Percentiles rank a stretch among this genome's conserved stretches.
Evolutionary conservation across 30 jellyfish, hydroid and myxozoan genomes (phyloP).

Genomic region (Clytia hemisphaerica): DNA sequence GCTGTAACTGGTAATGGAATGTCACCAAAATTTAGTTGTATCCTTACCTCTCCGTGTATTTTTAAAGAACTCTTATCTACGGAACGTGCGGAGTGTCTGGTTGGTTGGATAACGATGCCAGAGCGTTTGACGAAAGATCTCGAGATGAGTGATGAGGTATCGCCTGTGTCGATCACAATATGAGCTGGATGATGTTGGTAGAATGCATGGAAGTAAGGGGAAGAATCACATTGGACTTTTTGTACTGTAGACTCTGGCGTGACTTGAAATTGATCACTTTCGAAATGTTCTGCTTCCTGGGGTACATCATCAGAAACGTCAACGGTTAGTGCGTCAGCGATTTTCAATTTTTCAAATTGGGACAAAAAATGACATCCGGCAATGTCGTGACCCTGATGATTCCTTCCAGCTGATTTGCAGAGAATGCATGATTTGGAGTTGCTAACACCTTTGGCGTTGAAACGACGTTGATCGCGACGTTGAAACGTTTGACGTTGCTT

Average conservation of each 20-base stretch:
- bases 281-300: not conserved
- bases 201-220: no score
- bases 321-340: not conserved
- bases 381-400: not conserved
- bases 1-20: no score
- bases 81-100: no score
- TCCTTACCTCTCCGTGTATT: no score
- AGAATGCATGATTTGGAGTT: not conserved
- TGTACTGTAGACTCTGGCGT: not conserved
- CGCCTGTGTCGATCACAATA: no score
- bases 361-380: not conserved
- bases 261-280: not conserved
- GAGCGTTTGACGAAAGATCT: not conserved
- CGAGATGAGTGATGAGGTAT: no score
- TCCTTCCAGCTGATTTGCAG: not conserved
- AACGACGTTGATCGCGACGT: not conserved
- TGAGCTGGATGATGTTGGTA: no score
- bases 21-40: no score
- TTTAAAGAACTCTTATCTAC: no score
- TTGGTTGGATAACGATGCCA: no score
- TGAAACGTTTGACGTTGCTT: not conserved
- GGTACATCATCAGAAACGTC: not conserved
- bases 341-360: slow-evolving; percentile 9
- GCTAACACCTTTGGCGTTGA: not conserved
- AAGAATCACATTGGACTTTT: not conserved